Evolutionary conservation across 2,888 invertebrate species (phyloP).

Genomic region (Lamproptera curius): DNA sequence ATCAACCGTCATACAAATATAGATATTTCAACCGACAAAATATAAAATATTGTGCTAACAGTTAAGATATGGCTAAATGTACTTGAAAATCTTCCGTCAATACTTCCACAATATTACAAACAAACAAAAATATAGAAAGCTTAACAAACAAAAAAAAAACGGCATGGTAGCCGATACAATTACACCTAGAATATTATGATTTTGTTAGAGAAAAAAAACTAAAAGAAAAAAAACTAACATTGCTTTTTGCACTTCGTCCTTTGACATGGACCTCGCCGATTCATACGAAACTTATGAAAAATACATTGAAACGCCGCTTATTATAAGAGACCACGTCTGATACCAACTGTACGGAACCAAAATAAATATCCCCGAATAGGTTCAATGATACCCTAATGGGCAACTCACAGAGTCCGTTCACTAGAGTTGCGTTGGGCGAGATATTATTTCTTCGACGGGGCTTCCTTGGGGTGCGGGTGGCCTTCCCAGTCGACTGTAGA

Average conservation of each 20-base stretch:
- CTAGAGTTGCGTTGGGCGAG: conserved; percentile 7
- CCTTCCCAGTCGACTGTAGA: conserved; percentile 68
- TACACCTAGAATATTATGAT: background rate
- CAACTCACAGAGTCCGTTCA: conserved; percentile 25
- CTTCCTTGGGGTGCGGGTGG: conserved; percentile 66
- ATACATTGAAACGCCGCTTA: conserved; percentile 26
- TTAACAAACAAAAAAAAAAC: conserved; percentile 7
- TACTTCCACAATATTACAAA: conserved; percentile 14
- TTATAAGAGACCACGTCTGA: too few relatives aligned
- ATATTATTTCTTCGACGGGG: conserved; percentile 69
- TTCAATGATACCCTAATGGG: conserved; percentile 24
- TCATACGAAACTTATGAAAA: conserved; percentile 4
- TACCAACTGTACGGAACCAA: conserved; percentile 19
- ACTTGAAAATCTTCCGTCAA: conserved; percentile 16
- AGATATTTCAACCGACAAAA: conserved; percentile 12
- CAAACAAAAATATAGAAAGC: conserved; percentile 15
- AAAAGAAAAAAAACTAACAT: conserved; percentile 31
- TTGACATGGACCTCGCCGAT: background rate
- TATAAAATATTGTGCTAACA: conserved; percentile 17
- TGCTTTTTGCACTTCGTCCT: background rate
- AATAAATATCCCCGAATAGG: conserved; percentile 22
- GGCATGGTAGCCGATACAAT: conserved; percentile 13
- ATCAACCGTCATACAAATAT: conserved; percentile 1
- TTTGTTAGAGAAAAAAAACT: background rate
- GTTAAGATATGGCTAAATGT: conserved; percentile 20